Percentiles rank a stretch among this genome's conserved stretches.
Evolutionary conservation across 2,888 invertebrate species (phyloP).

Genomic region (Cosmia pyralina): DNA sequence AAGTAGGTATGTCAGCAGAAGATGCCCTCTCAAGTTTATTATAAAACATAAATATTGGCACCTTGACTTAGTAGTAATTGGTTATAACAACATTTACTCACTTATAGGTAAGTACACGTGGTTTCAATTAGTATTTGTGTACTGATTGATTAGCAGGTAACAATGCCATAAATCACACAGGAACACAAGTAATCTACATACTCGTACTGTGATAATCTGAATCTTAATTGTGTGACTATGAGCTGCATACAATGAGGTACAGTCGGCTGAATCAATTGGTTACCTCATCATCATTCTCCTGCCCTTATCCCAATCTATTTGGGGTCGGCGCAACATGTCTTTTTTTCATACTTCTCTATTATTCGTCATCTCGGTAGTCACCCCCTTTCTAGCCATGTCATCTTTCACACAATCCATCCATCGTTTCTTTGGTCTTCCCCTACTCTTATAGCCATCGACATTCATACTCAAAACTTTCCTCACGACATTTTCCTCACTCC

Average conservation of each 20-base stretch:
- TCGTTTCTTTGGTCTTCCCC: too few relatives aligned
- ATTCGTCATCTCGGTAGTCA: too few relatives aligned
- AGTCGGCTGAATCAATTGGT: too few relatives aligned
- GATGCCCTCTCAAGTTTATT: conserved; percentile 1
- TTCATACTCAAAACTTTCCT: too few relatives aligned
- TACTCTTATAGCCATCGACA: too few relatives aligned
- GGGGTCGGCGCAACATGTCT: too few relatives aligned
- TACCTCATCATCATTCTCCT: too few relatives aligned
- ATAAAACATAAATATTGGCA: not conserved
- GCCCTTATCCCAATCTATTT: too few relatives aligned
- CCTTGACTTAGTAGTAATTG: conserved; percentile 32
- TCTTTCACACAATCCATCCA: too few relatives aligned
- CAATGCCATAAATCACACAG: conserved; percentile 21
- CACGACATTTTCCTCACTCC: too few relatives aligned
- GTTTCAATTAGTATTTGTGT: conserved; percentile 22
- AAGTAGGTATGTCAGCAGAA: not conserved
- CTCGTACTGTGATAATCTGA: not conserved
- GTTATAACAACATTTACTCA: conserved; percentile 17
- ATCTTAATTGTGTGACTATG: conserved; percentile 20
- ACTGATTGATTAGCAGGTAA: conserved; percentile 24
- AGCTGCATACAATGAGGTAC: conserved; percentile 18
- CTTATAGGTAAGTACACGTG: not conserved
- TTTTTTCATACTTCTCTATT: too few relatives aligned
- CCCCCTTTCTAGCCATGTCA: too few relatives aligned
- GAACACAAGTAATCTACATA: conserved; percentile 1